A percentile compares a stretch with the other conserved stretches of the same genome.
Conservation (phyloP, 37 sponge, comb jelly and placozoan species). For the Ephydatia muelleri region DNA sequence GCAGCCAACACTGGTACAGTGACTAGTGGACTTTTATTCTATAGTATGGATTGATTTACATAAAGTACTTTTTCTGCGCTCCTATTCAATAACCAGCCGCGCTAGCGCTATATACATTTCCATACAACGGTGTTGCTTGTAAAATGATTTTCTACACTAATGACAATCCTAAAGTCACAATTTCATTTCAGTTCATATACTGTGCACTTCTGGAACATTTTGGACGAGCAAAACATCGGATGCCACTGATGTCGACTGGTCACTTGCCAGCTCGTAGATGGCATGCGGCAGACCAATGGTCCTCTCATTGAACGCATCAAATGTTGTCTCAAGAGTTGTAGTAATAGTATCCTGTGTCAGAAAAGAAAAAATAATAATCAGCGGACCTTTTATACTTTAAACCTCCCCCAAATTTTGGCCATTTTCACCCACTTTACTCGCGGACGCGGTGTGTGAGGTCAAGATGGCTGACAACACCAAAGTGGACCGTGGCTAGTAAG, state of each 20-base stretch:
- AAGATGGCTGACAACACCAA: no score
- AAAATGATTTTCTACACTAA: neutral
- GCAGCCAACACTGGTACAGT: neutral
- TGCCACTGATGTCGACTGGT: no score
- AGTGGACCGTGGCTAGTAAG: no score
- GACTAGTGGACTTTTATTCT: neutral
- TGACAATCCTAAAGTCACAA: neutral
- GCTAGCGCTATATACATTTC: neutral
- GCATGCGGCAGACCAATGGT: neutral
- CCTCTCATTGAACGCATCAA: neutral
- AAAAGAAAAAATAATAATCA: no score
- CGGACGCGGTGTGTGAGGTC: no score
- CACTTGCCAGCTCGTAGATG: neutral
- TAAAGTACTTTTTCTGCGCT: neutral
- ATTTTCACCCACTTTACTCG: no score
- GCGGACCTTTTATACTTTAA: no score
- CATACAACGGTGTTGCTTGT: neutral
- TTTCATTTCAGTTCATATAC: neutral
- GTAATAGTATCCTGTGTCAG: neutral
- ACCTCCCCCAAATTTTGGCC: no score
- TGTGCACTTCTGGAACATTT: neutral
- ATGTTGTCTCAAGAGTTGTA: neutral
- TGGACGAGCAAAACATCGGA: neutral
- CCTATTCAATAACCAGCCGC: neutral
- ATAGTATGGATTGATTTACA: neutral